Evolutionary conservation across 2,888 invertebrate genomes (phyloP).

Genomic region (Fragum fragum): DNA sequence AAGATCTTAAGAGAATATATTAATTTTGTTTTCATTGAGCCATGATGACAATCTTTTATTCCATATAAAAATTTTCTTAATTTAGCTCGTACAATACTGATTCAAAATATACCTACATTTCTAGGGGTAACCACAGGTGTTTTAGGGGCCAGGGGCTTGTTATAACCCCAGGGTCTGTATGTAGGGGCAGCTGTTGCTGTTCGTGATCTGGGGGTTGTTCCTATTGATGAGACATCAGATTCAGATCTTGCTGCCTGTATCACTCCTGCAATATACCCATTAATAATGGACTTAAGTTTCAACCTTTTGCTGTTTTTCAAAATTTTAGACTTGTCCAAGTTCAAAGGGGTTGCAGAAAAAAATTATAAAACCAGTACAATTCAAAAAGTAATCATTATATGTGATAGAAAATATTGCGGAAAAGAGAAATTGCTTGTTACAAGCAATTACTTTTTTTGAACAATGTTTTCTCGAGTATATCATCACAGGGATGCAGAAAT

Average conservation of each 20-base stretch:
- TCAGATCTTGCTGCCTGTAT: constrained; percentile 80
- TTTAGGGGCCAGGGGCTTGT: constrained; percentile 63
- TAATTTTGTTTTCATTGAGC: too few species aligned
- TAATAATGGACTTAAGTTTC: too few species aligned
- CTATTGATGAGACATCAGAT: constrained; percentile 76
- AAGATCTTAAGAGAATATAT: too few species aligned
- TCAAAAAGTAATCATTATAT: too few species aligned
- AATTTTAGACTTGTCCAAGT: too few species aligned
- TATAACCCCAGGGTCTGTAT: constrained; percentile 60
- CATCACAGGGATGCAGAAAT: not conserved
- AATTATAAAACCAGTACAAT: too few species aligned
- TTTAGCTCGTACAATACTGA: too few species aligned
- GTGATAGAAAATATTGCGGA: not conserved
- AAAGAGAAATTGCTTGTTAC: constrained; percentile 5
- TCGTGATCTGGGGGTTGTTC: constrained; percentile 55
- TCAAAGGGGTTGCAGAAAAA: too few species aligned
- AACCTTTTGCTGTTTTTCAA: too few species aligned
- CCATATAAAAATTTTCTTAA: too few species aligned
- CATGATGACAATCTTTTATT: too few species aligned
- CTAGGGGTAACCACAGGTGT: constrained; percentile 52
- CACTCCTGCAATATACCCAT: constrained; percentile 50
- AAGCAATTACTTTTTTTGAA: not conserved
- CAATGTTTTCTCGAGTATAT: not conserved
- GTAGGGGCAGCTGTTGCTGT: constrained; percentile 46
- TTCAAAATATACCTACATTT: constrained; percentile 44